A percentile compares a stretch with the other conserved stretches of the same genome.
phyloP scores from a whole-genome alignment of 2,888 invertebrate genomes.

The Dryocosmus kuriphilus region DNA sequence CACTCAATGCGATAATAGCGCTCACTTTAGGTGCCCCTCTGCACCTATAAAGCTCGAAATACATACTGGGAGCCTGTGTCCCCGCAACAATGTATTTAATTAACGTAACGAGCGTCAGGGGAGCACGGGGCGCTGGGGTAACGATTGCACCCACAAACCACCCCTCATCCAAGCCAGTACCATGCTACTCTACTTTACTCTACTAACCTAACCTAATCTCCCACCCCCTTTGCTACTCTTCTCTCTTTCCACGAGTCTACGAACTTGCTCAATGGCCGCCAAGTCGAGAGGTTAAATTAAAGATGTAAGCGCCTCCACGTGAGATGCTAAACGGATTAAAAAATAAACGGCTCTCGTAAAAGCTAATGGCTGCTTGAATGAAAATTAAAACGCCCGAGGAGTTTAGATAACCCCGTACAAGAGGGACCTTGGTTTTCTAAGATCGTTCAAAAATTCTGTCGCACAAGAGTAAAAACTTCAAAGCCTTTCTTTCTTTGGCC shows the following conservation, averaged over 20 bases:
- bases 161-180: constrained; percentile 67
- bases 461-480: neutral
- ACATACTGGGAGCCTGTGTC: constrained; percentile 73
- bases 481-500: neutral
- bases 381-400: constrained; percentile 76
- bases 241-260: constrained; percentile 57
- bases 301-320: constrained; percentile 62
- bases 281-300: constrained; percentile 70
- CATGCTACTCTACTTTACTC: constrained; percentile 51
- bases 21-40: constrained; percentile 69
- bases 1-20: constrained; percentile 31
- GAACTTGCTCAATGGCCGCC: constrained; percentile 70
- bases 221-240: neutral
- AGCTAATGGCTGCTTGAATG: constrained; percentile 75
- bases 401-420: constrained; percentile 57
- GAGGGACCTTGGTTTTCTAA: constrained; percentile 19
- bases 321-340: constrained; percentile 75
- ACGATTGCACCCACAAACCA: constrained; percentile 76
- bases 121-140: constrained; percentile 69
- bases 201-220: constrained; percentile 9
- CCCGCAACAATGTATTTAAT: constrained; percentile 59
- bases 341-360: constrained; percentile 76
- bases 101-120: constrained; percentile 70
- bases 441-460: neutral
- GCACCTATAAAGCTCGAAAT: constrained; percentile 74